Percentiles rank a stretch among this genome's conserved stretches.
Evolutionary conservation across 2,113 vertebrate genomes (phyloP).

Genomic region (Ivindomyrus marchei): DNA sequence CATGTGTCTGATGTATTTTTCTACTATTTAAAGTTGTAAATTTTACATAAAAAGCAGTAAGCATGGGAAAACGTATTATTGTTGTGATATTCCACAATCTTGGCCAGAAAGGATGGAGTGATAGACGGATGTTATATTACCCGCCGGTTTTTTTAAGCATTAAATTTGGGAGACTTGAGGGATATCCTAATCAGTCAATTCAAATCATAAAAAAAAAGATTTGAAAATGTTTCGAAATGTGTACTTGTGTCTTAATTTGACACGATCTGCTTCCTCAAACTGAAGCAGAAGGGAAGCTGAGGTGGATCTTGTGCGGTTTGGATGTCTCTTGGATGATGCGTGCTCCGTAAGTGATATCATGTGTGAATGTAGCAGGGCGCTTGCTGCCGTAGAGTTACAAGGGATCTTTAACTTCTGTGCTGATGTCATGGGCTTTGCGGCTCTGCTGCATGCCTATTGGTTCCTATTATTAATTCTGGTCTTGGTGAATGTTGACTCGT

Average conservation of each 20-base stretch:
- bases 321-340: background rate
- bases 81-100: background rate
- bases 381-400: background rate
- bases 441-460: conserved; percentile 39
- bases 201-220: background rate
- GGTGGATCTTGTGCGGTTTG: background rate
- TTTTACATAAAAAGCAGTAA: background rate
- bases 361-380: background rate
- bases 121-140: background rate
- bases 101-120: background rate
- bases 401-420: conserved; percentile 24
- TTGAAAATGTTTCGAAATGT: background rate
- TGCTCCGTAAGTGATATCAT: conserved; percentile 2
- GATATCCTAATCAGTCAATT: background rate
- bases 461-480: conserved; percentile 56
- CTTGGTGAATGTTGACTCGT: conserved; percentile 33
- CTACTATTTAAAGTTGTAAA: background rate
- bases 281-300: background rate
- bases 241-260: background rate
- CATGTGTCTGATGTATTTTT: background rate
- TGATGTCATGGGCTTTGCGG: conserved; percentile 52
- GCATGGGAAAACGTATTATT: background rate
- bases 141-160: background rate
- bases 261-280: background rate
- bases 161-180: background rate